A percentile compares a stretch with the other conserved stretches of the same genome.
Conservation (phyloP, 1,140 invertebrate species). For the Trigoniulus corallinus region DNA sequence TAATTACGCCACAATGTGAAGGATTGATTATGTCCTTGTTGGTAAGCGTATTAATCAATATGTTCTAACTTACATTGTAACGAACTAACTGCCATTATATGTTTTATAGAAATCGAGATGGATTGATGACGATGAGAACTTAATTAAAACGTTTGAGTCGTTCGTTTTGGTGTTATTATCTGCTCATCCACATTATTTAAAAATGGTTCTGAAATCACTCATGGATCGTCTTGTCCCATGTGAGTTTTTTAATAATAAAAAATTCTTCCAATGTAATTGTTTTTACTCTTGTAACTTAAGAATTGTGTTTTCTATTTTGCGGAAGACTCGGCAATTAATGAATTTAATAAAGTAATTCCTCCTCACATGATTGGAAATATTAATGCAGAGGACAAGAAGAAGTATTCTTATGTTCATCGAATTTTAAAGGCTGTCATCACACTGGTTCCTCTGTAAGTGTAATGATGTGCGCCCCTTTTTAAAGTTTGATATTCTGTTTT, state of each 20-base stretch:
- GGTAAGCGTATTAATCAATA: neutral
- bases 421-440: constrained; percentile 34
- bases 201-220: neutral
- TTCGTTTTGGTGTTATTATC: neutral
- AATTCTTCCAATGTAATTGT: too few relatives aligned
- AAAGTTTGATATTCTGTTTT: constrained; percentile 3
- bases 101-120: neutral
- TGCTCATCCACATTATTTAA: neutral
- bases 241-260: too few relatives aligned
- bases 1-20: neutral
- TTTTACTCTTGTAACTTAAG: too few relatives aligned
- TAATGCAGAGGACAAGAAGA: constrained; percentile 23
- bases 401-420: constrained; percentile 36
- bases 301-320: too few relatives aligned
- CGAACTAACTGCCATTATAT: too few relatives aligned
- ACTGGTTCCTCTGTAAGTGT: constrained; percentile 43
- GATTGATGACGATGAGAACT: neutral
- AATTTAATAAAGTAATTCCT: neutral
- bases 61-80: neutral
- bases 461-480: too few relatives aligned
- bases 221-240: neutral
- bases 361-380: constrained; percentile 10
- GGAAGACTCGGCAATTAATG: too few relatives aligned
- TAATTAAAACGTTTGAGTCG: neutral
- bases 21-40: neutral